phyloP scores from a whole-genome alignment of 2,797 vertebrate genomes.

The Myotis myotis region DNA sequence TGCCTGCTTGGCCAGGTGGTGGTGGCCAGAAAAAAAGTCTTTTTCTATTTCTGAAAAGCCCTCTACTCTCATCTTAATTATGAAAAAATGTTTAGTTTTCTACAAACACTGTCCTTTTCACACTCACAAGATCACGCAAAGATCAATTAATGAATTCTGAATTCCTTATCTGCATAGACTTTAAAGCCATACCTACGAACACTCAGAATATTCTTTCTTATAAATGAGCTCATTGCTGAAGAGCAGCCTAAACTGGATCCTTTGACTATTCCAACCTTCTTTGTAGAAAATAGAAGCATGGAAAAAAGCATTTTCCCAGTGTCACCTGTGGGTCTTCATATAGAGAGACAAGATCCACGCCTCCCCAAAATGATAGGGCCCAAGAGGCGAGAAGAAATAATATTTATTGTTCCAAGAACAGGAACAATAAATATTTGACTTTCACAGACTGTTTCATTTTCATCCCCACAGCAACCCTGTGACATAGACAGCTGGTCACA shows the following conservation, averaged over 20 bases:
- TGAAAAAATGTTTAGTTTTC: conserved; percentile 55
- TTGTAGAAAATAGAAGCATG: conserved; percentile 23
- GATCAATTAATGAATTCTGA: conserved; percentile 44
- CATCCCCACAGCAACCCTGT: not conserved
- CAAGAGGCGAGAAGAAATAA: not conserved
- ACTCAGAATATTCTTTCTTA: conserved; percentile 23
- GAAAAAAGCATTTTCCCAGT: not conserved
- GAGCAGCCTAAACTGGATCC: not conserved
- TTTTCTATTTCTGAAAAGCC: conserved; percentile 43
- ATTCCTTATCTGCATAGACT: conserved; percentile 33
- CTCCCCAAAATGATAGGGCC: not conserved
- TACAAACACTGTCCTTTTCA: conserved; percentile 5
- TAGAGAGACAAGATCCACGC: not conserved
- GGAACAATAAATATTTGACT: not conserved
- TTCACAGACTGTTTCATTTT: not conserved
- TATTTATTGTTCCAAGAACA: not conserved
- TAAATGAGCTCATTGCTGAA: conserved; percentile 30
- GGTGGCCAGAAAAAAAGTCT: not conserved
- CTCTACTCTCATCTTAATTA: conserved; percentile 52
- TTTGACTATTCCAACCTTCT: not conserved
- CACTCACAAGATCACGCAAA: conserved; percentile 13
- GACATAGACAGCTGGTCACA: not conserved
- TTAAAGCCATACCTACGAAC: not conserved
- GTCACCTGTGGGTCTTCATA: not conserved
- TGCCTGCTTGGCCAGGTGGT: too few species aligned